Evolutionary conservation across 2,888 invertebrate genomes (phyloP).

Genomic region (Eristalis tenax): DNA sequence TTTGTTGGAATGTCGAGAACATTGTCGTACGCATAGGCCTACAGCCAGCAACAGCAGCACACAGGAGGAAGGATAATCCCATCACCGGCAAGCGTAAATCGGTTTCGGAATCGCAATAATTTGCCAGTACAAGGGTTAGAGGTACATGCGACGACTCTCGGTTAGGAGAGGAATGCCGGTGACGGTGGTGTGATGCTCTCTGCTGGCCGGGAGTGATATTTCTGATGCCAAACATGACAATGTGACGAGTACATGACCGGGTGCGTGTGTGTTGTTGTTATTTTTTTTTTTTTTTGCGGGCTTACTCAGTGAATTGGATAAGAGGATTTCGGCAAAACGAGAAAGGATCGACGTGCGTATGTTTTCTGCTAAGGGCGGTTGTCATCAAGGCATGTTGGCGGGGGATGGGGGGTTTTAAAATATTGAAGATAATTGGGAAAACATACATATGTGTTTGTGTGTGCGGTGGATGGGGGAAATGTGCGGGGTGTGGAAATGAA

Average conservation of each 20-base stretch:
- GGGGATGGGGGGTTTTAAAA: not conserved
- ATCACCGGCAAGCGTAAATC: slow-evolving; percentile 38
- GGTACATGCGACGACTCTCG: not conserved
- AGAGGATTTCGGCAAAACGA: not conserved
- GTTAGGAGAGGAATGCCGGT: not conserved
- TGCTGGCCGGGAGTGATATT: slow-evolving; percentile 2
- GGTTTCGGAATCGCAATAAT: slow-evolving; percentile 43
- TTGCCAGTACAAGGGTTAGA: slow-evolving; percentile 18
- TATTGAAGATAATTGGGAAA: not conserved
- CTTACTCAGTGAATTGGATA: not conserved
- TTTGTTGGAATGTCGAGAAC: slow-evolving; percentile 78
- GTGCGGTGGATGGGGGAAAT: not conserved
- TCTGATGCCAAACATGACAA: slow-evolving; percentile 34
- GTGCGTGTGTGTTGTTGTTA: not conserved
- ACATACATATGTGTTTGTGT: not conserved
- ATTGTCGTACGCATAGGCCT: slow-evolving; percentile 76
- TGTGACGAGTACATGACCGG: slow-evolving; percentile 27
- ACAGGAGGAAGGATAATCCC: slow-evolving; percentile 32
- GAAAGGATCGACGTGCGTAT: not conserved
- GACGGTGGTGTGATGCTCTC: not conserved
- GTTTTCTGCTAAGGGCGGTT: not conserved
- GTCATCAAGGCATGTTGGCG: not conserved
- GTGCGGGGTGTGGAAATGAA: not conserved
- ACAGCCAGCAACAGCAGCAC: slow-evolving; percentile 60
- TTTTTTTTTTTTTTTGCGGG: not conserved